Evolutionary conservation across 2,888 invertebrate species (phyloP), one percentile per base, ranked within the genome.

Genomic region (Cheilosia vulpina): DNA sequence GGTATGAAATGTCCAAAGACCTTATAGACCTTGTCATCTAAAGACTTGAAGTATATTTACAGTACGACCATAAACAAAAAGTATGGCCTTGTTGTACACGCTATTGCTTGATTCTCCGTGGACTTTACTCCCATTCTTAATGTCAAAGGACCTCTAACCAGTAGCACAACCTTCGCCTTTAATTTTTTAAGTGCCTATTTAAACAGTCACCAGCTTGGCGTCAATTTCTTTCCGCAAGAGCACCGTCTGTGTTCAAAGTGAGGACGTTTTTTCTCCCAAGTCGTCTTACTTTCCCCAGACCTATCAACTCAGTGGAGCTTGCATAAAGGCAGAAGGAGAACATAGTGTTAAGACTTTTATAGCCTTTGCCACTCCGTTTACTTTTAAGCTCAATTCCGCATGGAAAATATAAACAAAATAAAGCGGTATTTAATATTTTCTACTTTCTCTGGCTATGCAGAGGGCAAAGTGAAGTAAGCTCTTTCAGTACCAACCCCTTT

Each of bases 361-460:
- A 13, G 13, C 1, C 38, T 34, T 24, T 41, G 7, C 5, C n/a
- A 17, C 5, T n/a, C 15, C 13, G 1, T 53, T 41, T 19, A 47
- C 57, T 31, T 31, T 47, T 45, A 5, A 6, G 19, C 57, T 58
- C 24, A 21, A 63, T 58, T 60, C 60, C 43, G 34, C 60, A 50
- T 52, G 58, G 24, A 53, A 60, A 68, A 19, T 57, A 15, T 19
- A 15, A 27, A 43, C 63, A 53, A 73, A 62, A 57, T 24, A 43
- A 7, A 73, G 65, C 38, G 65, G 15, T 21, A 45, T 47, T 73
- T 63, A 45, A 52, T 52, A 17, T 53, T 53, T 62, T 52, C 21
- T n/a, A 52, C n/a, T 62, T 53, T 6, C 17, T 38, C n/a, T 45
- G 45, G 13, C 38, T 13, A 31, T 4, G 27, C 31, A 41, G 17